Percentiles rank a stretch among this genome's conserved stretches.
Evolutionary conservation across 2,113 vertebrate species (phyloP).

Genomic region (Myrmecophaga tridactyla): DNA sequence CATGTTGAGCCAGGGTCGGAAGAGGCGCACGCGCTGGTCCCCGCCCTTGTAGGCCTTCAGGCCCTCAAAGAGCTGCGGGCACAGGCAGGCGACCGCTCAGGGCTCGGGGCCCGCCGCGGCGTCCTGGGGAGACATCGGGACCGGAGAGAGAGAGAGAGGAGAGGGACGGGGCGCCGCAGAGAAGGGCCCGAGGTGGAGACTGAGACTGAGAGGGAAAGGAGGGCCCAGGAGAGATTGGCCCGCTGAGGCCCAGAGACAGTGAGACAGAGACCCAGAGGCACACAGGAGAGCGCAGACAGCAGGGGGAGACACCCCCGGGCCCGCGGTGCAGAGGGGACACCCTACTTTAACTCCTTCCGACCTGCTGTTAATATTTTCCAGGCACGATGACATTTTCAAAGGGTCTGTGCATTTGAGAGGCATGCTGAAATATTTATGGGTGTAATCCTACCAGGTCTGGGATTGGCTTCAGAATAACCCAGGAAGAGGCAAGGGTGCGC

Average conservation of each 20-base stretch:
- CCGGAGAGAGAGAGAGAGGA: neutral
- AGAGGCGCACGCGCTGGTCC: slow-evolving; percentile 89
- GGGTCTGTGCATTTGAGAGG: neutral
- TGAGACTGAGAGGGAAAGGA: rapidly evolving
- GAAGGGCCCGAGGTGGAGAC: neutral
- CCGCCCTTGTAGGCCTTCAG: slow-evolving; percentile 91
- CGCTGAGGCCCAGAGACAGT: neutral
- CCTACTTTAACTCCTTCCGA: neutral
- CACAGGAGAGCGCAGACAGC: too few species aligned
- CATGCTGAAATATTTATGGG: neutral
- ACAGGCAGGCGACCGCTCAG: neutral
- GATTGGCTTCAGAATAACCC: neutral
- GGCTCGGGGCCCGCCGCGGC: neutral
- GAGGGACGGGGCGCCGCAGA: neutral
- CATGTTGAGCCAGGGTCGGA: slow-evolving; percentile 94
- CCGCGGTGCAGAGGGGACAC: rapidly evolving
- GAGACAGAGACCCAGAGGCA: neutral
- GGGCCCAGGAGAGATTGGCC: rapidly evolving
- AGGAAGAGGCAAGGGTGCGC: neutral
- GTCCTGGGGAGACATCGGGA: neutral
- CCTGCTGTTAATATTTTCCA: neutral
- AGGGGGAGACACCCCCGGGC: neutral
- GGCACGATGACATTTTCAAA: neutral
- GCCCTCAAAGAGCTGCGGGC: slow-evolving; percentile 91
- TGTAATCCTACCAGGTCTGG: too few species aligned